Base-by-base conservation (phyloP, 37 sponge, comb jelly and placozoan genomes). In the Aphrocallistes beatrix region DNA sequence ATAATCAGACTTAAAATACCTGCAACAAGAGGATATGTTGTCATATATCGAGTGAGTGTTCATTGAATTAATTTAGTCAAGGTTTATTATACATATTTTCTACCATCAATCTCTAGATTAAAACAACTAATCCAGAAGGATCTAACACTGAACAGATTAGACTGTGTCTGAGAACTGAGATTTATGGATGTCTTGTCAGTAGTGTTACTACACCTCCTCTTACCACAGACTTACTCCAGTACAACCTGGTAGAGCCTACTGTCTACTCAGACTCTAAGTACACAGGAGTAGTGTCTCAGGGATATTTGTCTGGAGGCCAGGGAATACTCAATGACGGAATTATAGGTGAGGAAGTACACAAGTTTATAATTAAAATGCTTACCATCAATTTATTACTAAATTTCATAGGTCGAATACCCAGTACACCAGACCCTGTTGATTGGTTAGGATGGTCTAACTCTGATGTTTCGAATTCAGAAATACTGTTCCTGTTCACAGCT, bases 241-340 rank as follows among this genome's bases (percentile, higher is more conserved):
- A 60, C 75, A 60, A 60, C 75, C 75, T 60, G 75, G 34, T 60
- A 19, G 75, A 60, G 34, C 75, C 75, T 3, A 60, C 75, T 25
- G 75, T 13, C 25, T 60, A 60, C 34, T 25, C 75, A 13, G 75
- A 60, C 75, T 13, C 75, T 13, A 13, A 6, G 34, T 60, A 60
- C 75, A 19, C 75, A 13, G 75, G 75, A 13, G 34, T 60, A 3
- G 3, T 28, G 28, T 60, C 75, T 13, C 25, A 60, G 75, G 75
- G 75, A 13, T 60, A 60, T 13, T 6, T 60, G 75, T 60, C 75
- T 6, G 75, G 75, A 13, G 75, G 75, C 6, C 1, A 60, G 75
- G 75, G 75, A 60, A 19, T 60, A 13, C 75, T 60, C 3, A 60
- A 3, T 3, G 75, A 60, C 34, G 75, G 75, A 13, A 32, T 30